Evolutionary conservation across 2,797 vertebrate species (phyloP).

Genomic region (Hephaestus fuliginosus): DNA sequence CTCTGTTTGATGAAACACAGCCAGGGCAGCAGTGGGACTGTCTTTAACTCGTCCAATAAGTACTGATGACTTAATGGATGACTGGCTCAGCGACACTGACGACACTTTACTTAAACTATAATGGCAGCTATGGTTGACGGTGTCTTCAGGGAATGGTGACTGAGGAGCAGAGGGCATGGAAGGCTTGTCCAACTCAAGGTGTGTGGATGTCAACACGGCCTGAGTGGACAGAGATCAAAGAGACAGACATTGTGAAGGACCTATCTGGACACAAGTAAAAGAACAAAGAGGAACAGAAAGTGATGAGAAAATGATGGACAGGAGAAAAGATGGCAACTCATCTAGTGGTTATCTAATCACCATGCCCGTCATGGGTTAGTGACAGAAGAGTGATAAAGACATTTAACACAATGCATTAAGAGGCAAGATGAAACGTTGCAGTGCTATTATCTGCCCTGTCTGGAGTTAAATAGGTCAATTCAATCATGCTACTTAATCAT

Average conservation of each 20-base stretch:
- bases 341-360: slow-evolving; percentile 51
- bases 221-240: slow-evolving; percentile 39
- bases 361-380: slow-evolving; percentile 27
- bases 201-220: slow-evolving; percentile 78
- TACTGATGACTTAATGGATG: slow-evolving; percentile 70
- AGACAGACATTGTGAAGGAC: slow-evolving; percentile 31
- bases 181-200: slow-evolving; percentile 63
- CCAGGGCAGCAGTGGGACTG: slow-evolving; percentile 5
- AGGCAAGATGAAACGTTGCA: slow-evolving; percentile 31
- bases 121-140: slow-evolving; percentile 2
- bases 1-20: slow-evolving; percentile 66
- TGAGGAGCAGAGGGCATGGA: slow-evolving; percentile 41
- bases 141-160: slow-evolving; percentile 50
- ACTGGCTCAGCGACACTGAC: slow-evolving; percentile 70
- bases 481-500: slow-evolving; percentile 35
- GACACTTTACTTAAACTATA: slow-evolving; percentile 69
- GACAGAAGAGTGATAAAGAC: slow-evolving; percentile 36
- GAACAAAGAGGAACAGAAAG: neutral
- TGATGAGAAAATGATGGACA: slow-evolving; percentile 35
- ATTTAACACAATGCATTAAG: slow-evolving; percentile 31
- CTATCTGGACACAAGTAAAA: slow-evolving; percentile 49
- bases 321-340: slow-evolving; percentile 17
- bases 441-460: slow-evolving; percentile 28
- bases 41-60: slow-evolving; percentile 32
- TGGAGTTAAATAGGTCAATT: slow-evolving; percentile 44